A percentile compares a stretch with the other conserved stretches of the same genome.
phyloP scores from a whole-genome alignment of 92 coral and sea anemone genomes.

The Parazoanthus darwini region DNA sequence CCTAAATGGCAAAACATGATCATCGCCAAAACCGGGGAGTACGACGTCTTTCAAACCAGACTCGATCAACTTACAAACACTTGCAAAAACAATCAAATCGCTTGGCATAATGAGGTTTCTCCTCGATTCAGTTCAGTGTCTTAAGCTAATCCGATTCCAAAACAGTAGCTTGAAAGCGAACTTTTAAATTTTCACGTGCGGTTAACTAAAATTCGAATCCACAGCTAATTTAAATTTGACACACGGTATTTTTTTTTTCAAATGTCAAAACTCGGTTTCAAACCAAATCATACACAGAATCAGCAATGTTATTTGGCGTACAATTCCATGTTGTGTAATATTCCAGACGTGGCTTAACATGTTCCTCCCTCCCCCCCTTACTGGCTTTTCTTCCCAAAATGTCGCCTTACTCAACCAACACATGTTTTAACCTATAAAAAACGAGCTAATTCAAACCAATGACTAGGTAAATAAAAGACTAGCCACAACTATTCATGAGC shows the following conservation, averaged over 20 bases:
- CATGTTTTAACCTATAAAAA: too few species aligned
- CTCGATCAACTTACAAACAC: neutral
- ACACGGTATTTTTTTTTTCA: neutral
- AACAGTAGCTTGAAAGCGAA: neutral
- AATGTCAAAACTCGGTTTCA: too few species aligned
- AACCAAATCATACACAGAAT: neutral
- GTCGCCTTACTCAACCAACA: neutral
- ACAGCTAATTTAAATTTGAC: neutral
- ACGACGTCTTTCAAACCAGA: too few species aligned
- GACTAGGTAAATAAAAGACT: conserved; percentile 8
- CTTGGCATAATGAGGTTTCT: neutral
- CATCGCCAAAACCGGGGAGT: neutral
- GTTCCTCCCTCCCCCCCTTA: neutral
- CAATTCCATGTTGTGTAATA: neutral
- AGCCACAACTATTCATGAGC: neutral
- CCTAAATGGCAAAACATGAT: neutral
- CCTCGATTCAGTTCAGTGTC: neutral
- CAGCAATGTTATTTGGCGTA: neutral
- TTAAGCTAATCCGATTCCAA: neutral
- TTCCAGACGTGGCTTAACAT: neutral
- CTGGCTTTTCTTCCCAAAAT: neutral
- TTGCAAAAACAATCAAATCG: neutral
- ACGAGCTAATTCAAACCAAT: neutral
- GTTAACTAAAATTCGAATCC: neutral
- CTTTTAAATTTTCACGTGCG: neutral